These are phyloP conservation scores for Patella pellucida DNA, from an alignment of 2,888 invertebrate genomes.

Conservation along the genomic window DNA sequence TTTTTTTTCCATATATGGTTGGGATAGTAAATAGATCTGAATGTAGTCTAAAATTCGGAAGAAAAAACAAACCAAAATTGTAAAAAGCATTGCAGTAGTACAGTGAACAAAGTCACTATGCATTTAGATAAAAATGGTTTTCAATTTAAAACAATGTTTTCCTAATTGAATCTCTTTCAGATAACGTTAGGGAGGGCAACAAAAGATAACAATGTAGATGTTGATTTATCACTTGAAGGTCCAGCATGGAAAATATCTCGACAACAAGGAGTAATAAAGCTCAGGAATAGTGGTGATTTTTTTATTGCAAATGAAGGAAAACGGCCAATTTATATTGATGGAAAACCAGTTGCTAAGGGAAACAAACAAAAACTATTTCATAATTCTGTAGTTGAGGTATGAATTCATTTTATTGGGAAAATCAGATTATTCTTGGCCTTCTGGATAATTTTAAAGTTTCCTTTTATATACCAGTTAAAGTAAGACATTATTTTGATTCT, in stretches of 20 bases:
- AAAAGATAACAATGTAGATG: constrained; percentile 90
- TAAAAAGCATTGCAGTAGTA: too few species aligned
- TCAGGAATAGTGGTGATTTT: constrained; percentile 94
- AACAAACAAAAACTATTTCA: constrained; percentile 91
- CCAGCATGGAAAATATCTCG: constrained; percentile 91
- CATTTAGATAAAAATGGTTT: too few species aligned
- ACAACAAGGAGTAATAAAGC: constrained; percentile 89
- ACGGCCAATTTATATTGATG: constrained; percentile 93
- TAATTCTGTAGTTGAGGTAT: constrained; percentile 93
- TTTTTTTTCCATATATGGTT: too few species aligned
- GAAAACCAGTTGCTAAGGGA: constrained; percentile 88
- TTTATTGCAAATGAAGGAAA: constrained; percentile 95
- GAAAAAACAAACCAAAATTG: too few species aligned
- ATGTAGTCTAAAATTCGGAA: too few species aligned
- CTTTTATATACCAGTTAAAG: too few species aligned
- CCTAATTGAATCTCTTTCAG: constrained; percentile 70
- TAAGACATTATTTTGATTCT: too few species aligned
- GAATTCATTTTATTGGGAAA: not conserved
- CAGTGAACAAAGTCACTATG: too few species aligned
- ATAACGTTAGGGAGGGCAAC: constrained; percentile 93
- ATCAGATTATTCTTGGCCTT: too few species aligned
- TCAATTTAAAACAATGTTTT: not conserved
- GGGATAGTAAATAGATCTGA: too few species aligned
- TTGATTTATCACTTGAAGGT: constrained; percentile 92
- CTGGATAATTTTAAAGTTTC: too few species aligned